Evolutionary conservation across 2,797 vertebrate genomes (phyloP).

Genomic region (Crypturellus tataupa): DNA sequence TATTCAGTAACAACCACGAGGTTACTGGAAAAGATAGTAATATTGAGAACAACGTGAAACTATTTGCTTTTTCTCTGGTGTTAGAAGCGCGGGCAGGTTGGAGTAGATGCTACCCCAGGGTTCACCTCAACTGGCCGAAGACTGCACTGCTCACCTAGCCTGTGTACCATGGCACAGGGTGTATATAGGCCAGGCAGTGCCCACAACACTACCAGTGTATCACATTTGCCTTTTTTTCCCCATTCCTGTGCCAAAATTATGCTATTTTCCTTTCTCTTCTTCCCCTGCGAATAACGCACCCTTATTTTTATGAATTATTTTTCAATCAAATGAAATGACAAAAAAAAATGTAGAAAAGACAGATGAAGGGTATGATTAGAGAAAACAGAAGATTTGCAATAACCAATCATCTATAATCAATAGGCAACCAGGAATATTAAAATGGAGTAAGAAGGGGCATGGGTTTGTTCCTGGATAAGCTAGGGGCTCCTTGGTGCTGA

Average conservation of each 20-base stretch:
- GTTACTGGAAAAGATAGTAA: neutral
- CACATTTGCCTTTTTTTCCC: neutral
- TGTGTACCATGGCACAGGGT: rapidly evolving
- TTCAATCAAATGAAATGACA: too few relatives aligned
- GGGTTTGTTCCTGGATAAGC: too few relatives aligned
- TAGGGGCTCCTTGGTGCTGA: neutral
- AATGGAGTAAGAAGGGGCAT: too few relatives aligned
- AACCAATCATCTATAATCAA: too few relatives aligned
- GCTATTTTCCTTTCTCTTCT: neutral
- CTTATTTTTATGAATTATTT: too few relatives aligned
- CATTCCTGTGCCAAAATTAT: neutral
- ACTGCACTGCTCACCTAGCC: rapidly evolving
- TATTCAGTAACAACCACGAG: neutral
- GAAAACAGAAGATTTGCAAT: too few relatives aligned
- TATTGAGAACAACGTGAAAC: neutral
- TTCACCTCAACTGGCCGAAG: neutral
- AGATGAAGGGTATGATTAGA: too few relatives aligned
- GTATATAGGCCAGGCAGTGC: neutral
- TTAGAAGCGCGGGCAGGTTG: neutral
- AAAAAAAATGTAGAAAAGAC: too few relatives aligned
- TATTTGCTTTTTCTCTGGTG: neutral
- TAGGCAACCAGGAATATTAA: too few relatives aligned
- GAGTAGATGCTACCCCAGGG: neutral
- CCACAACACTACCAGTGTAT: rapidly evolving
- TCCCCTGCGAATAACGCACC: too few relatives aligned